Base-by-base conservation (phyloP, 2,797 vertebrate genomes). In the Aeoliscus strigatus region DNA sequence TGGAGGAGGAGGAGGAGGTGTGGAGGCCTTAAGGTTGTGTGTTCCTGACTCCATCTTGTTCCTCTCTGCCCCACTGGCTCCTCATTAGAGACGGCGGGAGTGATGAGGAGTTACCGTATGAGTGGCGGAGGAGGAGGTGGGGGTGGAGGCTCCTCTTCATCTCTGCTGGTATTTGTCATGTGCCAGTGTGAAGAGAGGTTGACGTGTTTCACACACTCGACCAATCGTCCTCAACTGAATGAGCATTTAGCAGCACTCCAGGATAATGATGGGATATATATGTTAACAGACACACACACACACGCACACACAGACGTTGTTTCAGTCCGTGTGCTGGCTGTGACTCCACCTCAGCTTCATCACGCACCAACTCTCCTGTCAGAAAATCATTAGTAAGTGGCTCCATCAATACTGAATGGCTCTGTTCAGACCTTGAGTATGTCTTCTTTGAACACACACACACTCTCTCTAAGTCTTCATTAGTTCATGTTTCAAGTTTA, bases 381-480 rank as follows among this genome's bases (percentile, higher is more conserved):
- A 61, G 40, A 56, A 60, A 66, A 52, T 73, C 52, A 43, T 71
- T 40, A 66, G 46, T 27, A 16, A 44, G 27, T 27, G 10, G n/a
- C 31, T 48, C 37, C 25, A 32, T 45, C 36, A 14, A 28, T 34
- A 21, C 41, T 21, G 3, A 3, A 2, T 8, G 15, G 32, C 30
- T 17, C 33, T 30, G n/a, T 42, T 27, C 43, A 46, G 21, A 50
- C 21, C 23, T 21, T 21, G n/a, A n/a, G n/a, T n/a, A n/a, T 6
- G 3, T 21, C 18, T 21, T 21, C 38, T 8, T 46, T 56, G 16
- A 47, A 55, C 45, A 14, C 41, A n/a, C n/a, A n/a, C n/a, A n/a
- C n/a, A n/a, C n/a, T n/a, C n/a, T n/a, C n/a, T n/a, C n/a, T n/a
- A n/a, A n/a, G n/a, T n/a, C n/a, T n/a, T n/a, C n/a, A n/a, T n/a